Conservation (phyloP, 64 coral and sea anemone genomes). For the Porites lutea region DNA sequence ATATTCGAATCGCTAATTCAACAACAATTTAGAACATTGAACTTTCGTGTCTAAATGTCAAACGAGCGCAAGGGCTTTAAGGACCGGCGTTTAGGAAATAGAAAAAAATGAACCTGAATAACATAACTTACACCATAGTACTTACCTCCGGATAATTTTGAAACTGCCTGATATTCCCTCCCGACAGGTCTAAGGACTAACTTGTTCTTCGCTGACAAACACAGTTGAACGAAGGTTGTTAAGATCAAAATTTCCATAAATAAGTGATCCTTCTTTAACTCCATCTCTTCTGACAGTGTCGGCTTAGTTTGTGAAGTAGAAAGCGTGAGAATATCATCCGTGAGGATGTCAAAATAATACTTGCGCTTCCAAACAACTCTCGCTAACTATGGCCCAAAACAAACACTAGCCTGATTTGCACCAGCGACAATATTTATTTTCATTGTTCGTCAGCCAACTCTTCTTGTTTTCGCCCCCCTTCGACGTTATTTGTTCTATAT, state of each 20-base stretch:
- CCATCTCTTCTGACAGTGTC: constrained; percentile 1
- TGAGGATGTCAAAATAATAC: neutral
- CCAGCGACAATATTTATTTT: constrained; percentile 52
- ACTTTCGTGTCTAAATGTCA: too few relatives aligned
- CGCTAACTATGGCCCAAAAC: neutral
- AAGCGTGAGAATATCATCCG: constrained; percentile 32
- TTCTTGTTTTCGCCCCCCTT: constrained; percentile 39
- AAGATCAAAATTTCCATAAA: neutral
- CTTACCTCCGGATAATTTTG: constrained; percentile 24
- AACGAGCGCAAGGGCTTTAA: too few relatives aligned
- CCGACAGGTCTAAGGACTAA: neutral
- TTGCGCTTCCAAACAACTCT: neutral
- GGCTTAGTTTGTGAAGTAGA: neutral
- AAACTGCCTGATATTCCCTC: neutral
- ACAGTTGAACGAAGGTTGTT: neutral
- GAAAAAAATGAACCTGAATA: too few relatives aligned
- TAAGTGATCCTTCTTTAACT: neutral
- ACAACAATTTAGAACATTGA: too few relatives aligned
- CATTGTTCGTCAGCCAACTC: constrained; percentile 19
- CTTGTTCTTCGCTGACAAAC: neutral
- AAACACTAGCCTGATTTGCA: constrained; percentile 12
- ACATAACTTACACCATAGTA: too few relatives aligned
- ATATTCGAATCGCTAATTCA: too few relatives aligned
- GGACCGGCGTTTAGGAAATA: too few relatives aligned
- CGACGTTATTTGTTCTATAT: constrained; percentile 32